These are phyloP conservation scores for Petrocephalus sullivani DNA, from an alignment of 2,797 vertebrate genomes.

Conservation along the genomic window DNA sequence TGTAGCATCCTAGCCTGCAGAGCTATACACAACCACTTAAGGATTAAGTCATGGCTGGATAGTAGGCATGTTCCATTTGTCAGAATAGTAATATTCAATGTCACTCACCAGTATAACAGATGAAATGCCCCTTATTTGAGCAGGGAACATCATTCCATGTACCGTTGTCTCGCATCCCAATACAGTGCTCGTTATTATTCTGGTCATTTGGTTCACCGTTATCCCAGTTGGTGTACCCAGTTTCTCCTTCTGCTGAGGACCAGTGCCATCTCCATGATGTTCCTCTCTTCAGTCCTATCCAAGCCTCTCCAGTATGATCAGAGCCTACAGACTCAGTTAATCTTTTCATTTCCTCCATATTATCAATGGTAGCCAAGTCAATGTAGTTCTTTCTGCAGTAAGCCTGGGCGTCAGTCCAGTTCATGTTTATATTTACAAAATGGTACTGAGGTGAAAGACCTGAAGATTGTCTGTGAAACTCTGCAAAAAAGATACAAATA, in stretches of 20 bases:
- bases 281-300: conserved; percentile 39
- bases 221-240: conserved; percentile 13
- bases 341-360: neutral
- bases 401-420: conserved; percentile 42
- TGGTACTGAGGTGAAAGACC: conserved; percentile 19
- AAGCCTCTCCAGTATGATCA: conserved; percentile 4
- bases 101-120: neutral
- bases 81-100: neutral
- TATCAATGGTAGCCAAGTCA: conserved; percentile 40
- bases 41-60: neutral
- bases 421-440: neutral
- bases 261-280: conserved; percentile 39
- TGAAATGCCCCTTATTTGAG: neutral
- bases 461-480: neutral
- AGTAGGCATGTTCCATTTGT: neutral
- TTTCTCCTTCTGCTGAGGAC: neutral
- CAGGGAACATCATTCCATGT: neutral
- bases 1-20: too few relatives aligned
- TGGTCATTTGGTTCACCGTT: fast-evolving
- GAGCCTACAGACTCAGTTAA: neutral
- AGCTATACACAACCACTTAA: too few relatives aligned
- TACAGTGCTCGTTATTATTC: neutral
- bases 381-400: conserved; percentile 41
- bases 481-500: neutral
- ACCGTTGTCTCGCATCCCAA: neutral